Conservation (phyloP, 1,140 invertebrate species). For the Diploscapter pachys region DNA sequence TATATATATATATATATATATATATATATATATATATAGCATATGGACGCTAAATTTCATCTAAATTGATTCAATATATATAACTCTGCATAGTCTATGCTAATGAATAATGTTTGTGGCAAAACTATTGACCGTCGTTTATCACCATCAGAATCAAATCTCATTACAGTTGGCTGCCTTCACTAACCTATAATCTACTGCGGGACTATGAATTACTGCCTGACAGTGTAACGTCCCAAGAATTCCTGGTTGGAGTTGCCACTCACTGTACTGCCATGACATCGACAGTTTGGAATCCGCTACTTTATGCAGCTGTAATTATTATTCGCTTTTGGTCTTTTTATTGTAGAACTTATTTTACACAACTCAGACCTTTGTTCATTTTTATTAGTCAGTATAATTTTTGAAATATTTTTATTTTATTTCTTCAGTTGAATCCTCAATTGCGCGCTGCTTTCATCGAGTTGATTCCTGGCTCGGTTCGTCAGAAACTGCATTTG, state of each 20-base stretch:
- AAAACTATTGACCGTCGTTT: slow-evolving; percentile 33
- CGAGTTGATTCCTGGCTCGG: slow-evolving; percentile 49
- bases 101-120: slow-evolving; percentile 28
- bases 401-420: too few species aligned
- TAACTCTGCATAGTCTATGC: not conserved
- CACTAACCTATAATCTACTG: slow-evolving; percentile 64
- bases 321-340: too few species aligned
- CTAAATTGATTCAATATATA: not conserved
- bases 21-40: not conserved
- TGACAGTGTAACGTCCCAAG: slow-evolving; percentile 48
- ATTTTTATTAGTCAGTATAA: too few species aligned
- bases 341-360: too few species aligned
- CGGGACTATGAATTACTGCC: slow-evolving; percentile 62
- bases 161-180: slow-evolving; percentile 63
- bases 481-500: slow-evolving; percentile 29
- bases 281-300: slow-evolving; percentile 64
- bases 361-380: too few species aligned
- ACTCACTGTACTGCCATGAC: slow-evolving; percentile 65
- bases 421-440: slow-evolving; percentile 57
- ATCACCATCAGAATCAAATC: slow-evolving; percentile 7
- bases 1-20: slow-evolving; percentile 1
- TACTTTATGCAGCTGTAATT: slow-evolving; percentile 63
- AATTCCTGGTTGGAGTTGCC: slow-evolving; percentile 62
- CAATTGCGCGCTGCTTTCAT: slow-evolving; percentile 55
- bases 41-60: not conserved